Evolutionary conservation across 2,888 invertebrate genomes (phyloP), one percentile per base, ranked within the genome.

Genomic region (Dione juno): DNA sequence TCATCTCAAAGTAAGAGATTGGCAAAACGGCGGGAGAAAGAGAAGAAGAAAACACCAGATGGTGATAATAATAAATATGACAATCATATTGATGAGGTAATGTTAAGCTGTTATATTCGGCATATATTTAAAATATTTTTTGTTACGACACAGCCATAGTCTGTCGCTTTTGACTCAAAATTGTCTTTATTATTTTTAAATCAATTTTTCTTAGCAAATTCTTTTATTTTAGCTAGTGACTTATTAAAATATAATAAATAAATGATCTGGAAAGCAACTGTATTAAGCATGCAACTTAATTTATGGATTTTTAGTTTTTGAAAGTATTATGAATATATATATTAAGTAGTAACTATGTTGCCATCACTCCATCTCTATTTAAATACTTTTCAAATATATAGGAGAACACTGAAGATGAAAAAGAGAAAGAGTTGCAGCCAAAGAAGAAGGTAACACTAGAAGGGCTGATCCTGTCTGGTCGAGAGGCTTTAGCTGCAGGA

Each of bases 1-100:
- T 98, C 99, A 10, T 97, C 97, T 10, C 97, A 98, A 83, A 98
- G 98, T 89, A 97, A 98, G 88, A 95, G 96, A 86, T 94, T 98
- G 68, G 96, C 97, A 93, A 96, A 96, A 84, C 96, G 97, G 85
- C 92, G 97, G 81, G 97, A 97, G 82, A 96, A 96, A 86, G 97
- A 97, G 84, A 95, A 82, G 67, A 83, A 82, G 28, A 81, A 82
- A 41, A 77, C 79, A 48, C 84, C 84, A 0, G 90, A 89, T 74
- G 84, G 83, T 88, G 92, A 92, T 84, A 84, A 76, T 88, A 86
- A 86, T 84, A 87, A 86, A 88, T 83, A 81, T 88, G 91, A 91
- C 83, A 87, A 83, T 88, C 84, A 85, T 67, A 76, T 78, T 67
- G 74, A 81, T 65, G 91, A 92, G 89, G 90, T 91, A 88, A 87